Percentiles rank a stretch among this genome's conserved stretches.
These are phyloP conservation scores for Nebria ingens DNA, from an alignment of 1,140 invertebrate genomes.

Conservation along the genomic window DNA sequence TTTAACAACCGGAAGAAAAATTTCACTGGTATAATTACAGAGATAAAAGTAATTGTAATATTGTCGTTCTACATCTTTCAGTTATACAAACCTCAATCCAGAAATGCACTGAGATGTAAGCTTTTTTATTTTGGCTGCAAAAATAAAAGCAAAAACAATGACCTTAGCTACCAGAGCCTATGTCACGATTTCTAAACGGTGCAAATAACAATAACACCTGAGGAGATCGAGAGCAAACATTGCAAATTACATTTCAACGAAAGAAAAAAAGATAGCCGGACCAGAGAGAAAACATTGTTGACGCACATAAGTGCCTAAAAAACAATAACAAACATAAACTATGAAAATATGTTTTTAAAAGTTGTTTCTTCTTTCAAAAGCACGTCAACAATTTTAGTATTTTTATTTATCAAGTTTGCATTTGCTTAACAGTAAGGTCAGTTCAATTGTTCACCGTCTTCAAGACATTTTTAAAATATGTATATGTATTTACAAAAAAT, in stretches of 20 bases:
- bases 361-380: no score
- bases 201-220: background rate
- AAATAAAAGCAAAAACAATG: background rate
- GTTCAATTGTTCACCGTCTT: no score
- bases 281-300: no score
- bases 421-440: no score
- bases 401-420: no score
- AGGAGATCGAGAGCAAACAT: background rate
- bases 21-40: background rate
- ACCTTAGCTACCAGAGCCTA: background rate
- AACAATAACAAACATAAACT: no score
- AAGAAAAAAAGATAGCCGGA: background rate
- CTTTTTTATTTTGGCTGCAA: no score
- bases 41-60: background rate
- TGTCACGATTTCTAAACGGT: background rate
- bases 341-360: no score
- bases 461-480: no score
- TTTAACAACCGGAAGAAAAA: background rate
- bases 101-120: background rate
- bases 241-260: background rate
- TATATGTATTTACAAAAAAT: no score
- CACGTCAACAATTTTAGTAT: no score
- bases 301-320: no score
- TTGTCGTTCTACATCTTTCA: background rate
- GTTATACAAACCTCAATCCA: background rate